These are phyloP conservation scores for Bujurquina vittata DNA, from an alignment of 2,113 vertebrate species.

Conservation along the genomic window DNA sequence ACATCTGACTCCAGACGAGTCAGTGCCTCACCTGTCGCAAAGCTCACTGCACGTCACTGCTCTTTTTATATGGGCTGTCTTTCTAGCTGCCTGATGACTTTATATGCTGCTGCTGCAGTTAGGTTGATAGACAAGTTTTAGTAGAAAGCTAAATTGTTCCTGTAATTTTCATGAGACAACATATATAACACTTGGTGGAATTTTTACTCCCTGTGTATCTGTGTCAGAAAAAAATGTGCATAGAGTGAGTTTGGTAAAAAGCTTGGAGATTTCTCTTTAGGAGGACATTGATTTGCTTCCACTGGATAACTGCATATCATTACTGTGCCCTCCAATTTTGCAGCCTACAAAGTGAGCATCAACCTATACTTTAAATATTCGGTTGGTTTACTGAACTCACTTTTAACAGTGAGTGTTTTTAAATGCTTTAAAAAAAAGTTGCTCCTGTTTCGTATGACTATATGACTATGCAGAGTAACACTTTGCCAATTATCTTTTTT, in stretches of 20 bases:
- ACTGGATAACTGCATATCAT: slow-evolving; percentile 12
- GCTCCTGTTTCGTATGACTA: background rate
- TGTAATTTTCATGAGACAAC: background rate
- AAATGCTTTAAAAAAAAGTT: background rate
- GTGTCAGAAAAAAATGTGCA: background rate
- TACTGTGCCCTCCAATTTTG: slow-evolving; percentile 8
- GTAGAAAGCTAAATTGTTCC: background rate
- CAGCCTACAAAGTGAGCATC: background rate
- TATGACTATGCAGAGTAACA: background rate
- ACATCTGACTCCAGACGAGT: too few species aligned
- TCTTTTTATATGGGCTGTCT: too few species aligned
- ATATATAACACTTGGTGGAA: background rate
- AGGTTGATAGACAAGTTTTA: background rate
- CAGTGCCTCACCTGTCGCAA: too few species aligned
- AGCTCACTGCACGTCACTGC: too few species aligned
- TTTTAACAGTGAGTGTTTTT: background rate
- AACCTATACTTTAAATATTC: background rate
- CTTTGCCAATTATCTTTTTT: background rate
- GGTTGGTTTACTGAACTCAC: background rate
- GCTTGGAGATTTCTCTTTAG: background rate
- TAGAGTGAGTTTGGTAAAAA: background rate
- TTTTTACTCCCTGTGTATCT: background rate
- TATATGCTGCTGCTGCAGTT: background rate
- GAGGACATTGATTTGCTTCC: background rate
- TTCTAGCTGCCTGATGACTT: background rate